Percentiles rank a stretch among this genome's conserved stretches.
These are phyloP conservation scores for Erpornis zantholeuca DNA, from an alignment of 2,113 vertebrate genomes.

Conservation along the genomic window DNA sequence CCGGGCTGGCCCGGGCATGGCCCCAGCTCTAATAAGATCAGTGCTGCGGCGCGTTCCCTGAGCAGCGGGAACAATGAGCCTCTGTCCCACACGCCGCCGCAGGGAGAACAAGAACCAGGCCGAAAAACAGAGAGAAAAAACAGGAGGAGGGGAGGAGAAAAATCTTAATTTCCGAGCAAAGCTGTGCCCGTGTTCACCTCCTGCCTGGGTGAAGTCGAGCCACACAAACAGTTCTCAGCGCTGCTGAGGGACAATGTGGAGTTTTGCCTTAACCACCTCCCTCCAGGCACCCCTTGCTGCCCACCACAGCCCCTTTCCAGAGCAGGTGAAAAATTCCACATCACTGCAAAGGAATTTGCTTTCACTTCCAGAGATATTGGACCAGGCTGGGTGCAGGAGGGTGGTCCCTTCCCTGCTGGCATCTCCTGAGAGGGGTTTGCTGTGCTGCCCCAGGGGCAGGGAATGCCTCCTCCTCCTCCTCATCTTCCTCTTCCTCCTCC, in stretches of 20 bases:
- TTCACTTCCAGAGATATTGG: neutral
- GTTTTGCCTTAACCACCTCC: neutral
- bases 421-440: neutral
- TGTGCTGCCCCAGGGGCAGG: neutral
- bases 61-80: constrained; percentile 39
- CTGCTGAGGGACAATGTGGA: neutral
- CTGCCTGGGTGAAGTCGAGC: neutral
- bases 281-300: neutral
- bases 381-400: neutral
- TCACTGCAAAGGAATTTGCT: constrained; percentile 11
- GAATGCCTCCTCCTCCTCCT: neutral
- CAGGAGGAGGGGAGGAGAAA: neutral
- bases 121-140: neutral
- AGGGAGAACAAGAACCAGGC: neutral
- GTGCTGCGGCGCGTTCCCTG: neutral
- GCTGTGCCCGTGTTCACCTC: neutral
- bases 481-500: neutral
- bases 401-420: rapidly evolving
- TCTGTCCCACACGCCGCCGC: neutral
- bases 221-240: neutral
- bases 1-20: neutral
- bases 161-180: neutral
- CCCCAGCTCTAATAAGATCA: constrained; percentile 3
- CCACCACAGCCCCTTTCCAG: neutral
- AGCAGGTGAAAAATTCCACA: neutral